Conservation (phyloP, 1,140 invertebrate genomes). For the Cotesia chilonis region DNA sequence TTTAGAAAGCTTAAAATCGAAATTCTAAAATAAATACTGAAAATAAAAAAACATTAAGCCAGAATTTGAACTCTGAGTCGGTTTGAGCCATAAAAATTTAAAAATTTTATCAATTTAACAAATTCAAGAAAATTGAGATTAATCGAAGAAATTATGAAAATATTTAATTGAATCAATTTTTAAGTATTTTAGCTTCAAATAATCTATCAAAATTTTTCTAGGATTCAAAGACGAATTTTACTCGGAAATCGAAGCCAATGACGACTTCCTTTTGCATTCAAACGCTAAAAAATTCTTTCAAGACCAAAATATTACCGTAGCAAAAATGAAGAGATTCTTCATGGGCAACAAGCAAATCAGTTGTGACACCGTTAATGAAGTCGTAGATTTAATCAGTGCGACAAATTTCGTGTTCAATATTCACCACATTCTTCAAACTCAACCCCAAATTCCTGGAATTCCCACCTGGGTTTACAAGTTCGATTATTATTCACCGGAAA, state of each 20-base stretch:
- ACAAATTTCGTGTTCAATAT: slow-evolving; percentile 27
- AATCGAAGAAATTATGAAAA: no score
- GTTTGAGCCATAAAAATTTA: no score
- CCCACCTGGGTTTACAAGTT: slow-evolving; percentile 67
- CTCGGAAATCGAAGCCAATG: neutral
- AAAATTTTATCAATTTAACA: no score
- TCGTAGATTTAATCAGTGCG: slow-evolving; percentile 19
- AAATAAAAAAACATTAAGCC: no score
- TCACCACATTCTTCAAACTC: slow-evolving; percentile 47
- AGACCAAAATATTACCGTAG: slow-evolving; percentile 48
- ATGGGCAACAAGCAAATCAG: slow-evolving; percentile 37
- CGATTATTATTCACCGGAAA: slow-evolving; percentile 49
- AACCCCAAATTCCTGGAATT: slow-evolving; percentile 47
- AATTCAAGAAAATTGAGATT: no score
- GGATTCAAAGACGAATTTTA: neutral
- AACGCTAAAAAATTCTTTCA: neutral
- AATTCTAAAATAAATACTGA: no score
- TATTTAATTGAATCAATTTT: no score
- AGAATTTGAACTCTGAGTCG: no score
- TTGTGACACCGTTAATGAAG: neutral
- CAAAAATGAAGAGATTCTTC: slow-evolving; percentile 62
- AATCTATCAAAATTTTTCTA: neutral
- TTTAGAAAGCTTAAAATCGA: no score
- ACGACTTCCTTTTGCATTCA: slow-evolving; percentile 8
- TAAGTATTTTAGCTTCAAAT: no score